These are phyloP conservation scores for Ianthella basta DNA, from an alignment of 37 sponge, comb jelly and placozoan genomes.

Conservation along the genomic window DNA sequence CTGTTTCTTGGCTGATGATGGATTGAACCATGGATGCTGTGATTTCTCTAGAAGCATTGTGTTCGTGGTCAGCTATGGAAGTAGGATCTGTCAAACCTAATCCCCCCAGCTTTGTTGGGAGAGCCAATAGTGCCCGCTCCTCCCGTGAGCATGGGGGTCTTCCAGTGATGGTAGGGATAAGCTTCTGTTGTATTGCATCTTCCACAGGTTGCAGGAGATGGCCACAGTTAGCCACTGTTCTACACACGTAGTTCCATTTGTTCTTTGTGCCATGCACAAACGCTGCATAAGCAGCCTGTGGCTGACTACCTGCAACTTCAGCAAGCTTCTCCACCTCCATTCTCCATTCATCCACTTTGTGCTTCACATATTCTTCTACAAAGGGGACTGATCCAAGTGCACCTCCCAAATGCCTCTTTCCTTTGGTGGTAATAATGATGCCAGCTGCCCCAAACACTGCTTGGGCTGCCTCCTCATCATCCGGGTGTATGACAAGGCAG, in stretches of 20 bases:
- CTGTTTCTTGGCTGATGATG: too few relatives aligned
- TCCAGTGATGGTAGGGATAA: background rate
- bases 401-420: conserved; percentile 16
- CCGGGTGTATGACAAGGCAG: background rate
- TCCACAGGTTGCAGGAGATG: background rate
- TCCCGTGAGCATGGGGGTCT: background rate
- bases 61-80: too few relatives aligned
- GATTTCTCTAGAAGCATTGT: too few relatives aligned
- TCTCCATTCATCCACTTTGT: conserved; percentile 8
- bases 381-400: conserved; percentile 12
- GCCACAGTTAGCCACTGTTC: background rate
- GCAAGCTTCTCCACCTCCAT: background rate
- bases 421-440: conserved; percentile 2
- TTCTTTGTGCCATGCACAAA: conserved; percentile 1
- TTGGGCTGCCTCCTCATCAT: background rate
- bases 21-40: too few relatives aligned
- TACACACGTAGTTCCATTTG: conserved; percentile 6
- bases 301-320: background rate
- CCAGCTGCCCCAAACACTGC: background rate
- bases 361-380: background rate
- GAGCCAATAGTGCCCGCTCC: background rate
- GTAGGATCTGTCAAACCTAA: background rate
- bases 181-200: background rate
- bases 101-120: too few relatives aligned
- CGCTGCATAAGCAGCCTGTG: conserved; percentile 27